A percentile compares a stretch with the other conserved stretches of the same genome.
Evolutionary conservation across 2,888 invertebrate species (phyloP).

Genomic region (Aphrophora alni): DNA sequence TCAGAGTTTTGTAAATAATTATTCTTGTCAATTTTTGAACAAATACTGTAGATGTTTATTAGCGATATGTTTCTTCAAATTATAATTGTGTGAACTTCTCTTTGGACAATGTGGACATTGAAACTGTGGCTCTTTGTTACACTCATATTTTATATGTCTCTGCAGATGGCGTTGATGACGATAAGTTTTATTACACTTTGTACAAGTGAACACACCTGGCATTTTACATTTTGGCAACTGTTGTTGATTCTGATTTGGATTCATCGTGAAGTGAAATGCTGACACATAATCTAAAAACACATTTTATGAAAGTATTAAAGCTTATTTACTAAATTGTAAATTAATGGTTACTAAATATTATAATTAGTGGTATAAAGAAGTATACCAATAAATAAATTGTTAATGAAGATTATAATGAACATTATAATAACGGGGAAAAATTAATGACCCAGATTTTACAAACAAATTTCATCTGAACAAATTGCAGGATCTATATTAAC

Average conservation of each 20-base stretch:
- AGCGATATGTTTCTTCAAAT: slow-evolving; percentile 11
- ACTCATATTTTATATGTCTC: slow-evolving; percentile 47
- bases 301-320: background rate
- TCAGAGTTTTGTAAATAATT: no score
- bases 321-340: no score
- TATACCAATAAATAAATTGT: no score
- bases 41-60: background rate
- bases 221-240: background rate
- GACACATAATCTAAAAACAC: background rate
- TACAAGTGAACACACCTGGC: background rate
- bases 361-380: no score
- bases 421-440: no score
- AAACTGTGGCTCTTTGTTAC: slow-evolving; percentile 57
- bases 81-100: slow-evolving; percentile 40
- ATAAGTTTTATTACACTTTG: slow-evolving; percentile 43
- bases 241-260: background rate
- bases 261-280: background rate
- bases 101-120: slow-evolving; percentile 60
- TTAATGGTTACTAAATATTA: no score
- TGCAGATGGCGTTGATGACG: slow-evolving; percentile 42
- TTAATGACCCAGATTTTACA: no score
- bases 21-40: background rate
- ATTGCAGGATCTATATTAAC: no score
- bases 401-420: no score
- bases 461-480: no score